Percentiles rank a stretch among this genome's conserved stretches.
These are phyloP conservation scores for Polypedilum pembai DNA, from an alignment of 1,140 invertebrate species.

Conservation along the genomic window DNA sequence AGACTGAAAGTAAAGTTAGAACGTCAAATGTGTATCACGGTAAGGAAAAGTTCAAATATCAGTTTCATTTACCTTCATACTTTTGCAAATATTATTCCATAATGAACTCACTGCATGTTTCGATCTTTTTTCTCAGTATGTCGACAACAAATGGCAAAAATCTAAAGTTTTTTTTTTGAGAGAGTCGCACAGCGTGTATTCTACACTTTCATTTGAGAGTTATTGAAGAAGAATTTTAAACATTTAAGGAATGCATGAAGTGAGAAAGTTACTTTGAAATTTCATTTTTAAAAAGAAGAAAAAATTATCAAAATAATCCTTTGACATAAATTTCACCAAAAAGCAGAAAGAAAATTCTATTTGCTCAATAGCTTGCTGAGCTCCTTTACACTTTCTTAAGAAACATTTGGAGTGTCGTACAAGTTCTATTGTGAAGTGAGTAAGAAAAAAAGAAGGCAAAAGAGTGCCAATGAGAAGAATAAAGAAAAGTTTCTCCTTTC, in stretches of 20 bases:
- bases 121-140: not conserved
- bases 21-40: not conserved
- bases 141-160: slow-evolving; percentile 10
- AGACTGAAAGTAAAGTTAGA: too few species aligned
- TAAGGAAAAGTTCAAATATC: not conserved
- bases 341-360: not conserved
- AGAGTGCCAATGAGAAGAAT: slow-evolving; percentile 15
- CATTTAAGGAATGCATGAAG: not conserved
- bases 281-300: not conserved
- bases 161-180: not conserved
- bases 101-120: slow-evolving; percentile 1
- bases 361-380: slow-evolving; percentile 2
- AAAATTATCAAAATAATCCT: not conserved
- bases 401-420: not conserved
- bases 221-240: not conserved
- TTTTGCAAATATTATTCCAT: not conserved
- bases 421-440: not conserved
- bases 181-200: not conserved
- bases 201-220: not conserved
- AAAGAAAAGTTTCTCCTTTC: not conserved
- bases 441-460: not conserved
- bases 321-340: too few species aligned
- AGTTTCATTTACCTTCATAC: not conserved
- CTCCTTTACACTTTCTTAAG: not conserved
- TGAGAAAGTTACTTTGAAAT: not conserved